Base-by-base conservation (phyloP, 2,888 invertebrate genomes). In the Flexamia atlantica region DNA sequence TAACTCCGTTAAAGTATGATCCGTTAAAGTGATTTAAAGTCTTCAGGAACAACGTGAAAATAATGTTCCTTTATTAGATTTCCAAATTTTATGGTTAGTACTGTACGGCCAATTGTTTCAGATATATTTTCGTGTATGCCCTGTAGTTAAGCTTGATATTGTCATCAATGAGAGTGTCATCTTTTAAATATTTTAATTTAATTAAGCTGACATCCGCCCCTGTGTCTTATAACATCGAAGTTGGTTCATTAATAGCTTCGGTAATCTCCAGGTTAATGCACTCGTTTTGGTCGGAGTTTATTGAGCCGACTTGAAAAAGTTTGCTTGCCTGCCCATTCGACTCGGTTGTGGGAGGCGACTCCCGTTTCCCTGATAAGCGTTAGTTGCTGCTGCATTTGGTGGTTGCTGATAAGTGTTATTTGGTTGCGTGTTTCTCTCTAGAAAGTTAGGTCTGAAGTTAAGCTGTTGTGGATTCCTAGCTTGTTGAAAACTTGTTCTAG, bases 281-380 rank as follows among this genome's bases (percentile, higher is more conserved):
- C 46, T 53, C 79, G 30, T 25, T 50, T 25, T 7, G 40, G 4
- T 76, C 36, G 50, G 25, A 72, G 14, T 79, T 14, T 53, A 23
- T 25, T 25, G 32, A 79, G 79, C 46, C n/a, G 30, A 72, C 32
- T 36, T 72, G 72, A 32, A 72, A 20, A 30, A n/a, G 20, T 30
- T 72, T 28, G 72, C 32, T 10, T 30, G 20, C 32, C 32, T 28
- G 14, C 72, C 72, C 20, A n/a, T 72, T 20, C 32, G 72, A 36
- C 72, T 72, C 72, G n/a, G 14, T 28, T 14, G 30, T 10, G 72
- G 40, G 9, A 32, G 72, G 32, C 72, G 28, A n/a, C 32, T 72
- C 5, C 12, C 72, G 72, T 72, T 72, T 72, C 32, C 72, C 72
- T 72, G 72, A 72, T 36, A 36, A 7, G 36, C 9, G 36, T 36